Evolutionary conservation across 2,888 invertebrate species (phyloP).

Genomic region (Himalopsyche kuldschensis): DNA sequence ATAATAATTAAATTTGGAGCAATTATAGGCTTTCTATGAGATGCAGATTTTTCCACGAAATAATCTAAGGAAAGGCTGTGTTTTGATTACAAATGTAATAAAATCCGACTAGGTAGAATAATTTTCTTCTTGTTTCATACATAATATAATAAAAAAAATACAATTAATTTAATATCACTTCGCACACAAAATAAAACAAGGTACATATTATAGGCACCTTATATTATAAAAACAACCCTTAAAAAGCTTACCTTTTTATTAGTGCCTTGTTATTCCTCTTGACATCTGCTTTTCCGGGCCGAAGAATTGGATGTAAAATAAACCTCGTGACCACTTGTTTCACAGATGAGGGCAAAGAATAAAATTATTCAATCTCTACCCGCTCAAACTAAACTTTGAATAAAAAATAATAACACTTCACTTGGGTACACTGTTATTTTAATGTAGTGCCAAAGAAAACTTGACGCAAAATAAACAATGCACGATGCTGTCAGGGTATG

Average conservation of each 20-base stretch:
- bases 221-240: too few species aligned
- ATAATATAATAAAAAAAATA: too few species aligned
- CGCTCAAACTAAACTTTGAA: not conserved
- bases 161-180: too few species aligned
- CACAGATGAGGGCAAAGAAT: not conserved
- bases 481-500: not conserved
- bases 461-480: not conserved
- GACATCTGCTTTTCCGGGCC: not conserved
- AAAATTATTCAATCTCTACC: not conserved
- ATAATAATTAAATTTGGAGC: too few species aligned
- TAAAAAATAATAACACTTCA: not conserved
- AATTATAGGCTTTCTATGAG: too few species aligned
- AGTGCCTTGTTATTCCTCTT: not conserved
- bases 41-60: too few species aligned
- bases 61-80: too few species aligned
- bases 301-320: not conserved
- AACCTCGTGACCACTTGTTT: not conserved
- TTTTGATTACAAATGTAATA: too few species aligned
- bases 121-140: too few species aligned
- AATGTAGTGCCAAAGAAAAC: not conserved
- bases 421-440: not conserved
- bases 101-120: too few species aligned
- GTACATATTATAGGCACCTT: too few species aligned
- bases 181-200: too few species aligned
- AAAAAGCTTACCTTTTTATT: not conserved